Evolutionary conservation across 2,888 invertebrate species (phyloP), one percentile per base, ranked within the genome.

Genomic region (Chalcis sispes): DNA sequence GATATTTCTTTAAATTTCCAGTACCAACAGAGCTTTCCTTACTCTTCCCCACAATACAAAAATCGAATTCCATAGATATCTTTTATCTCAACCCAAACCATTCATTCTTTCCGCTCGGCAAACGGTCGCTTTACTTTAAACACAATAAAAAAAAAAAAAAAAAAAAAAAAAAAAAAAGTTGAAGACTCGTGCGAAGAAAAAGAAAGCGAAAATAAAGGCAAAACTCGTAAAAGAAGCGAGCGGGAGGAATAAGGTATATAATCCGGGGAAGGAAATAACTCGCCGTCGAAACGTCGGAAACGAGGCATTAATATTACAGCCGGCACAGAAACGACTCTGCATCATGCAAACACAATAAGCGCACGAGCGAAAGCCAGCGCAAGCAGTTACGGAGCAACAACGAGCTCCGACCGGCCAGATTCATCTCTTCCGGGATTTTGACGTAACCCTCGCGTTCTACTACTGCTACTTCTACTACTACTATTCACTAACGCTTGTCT

Each of bases 311-410:
- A 77, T 77, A 77, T 73, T 73, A 70, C 72, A 76, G 66, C 66
- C 61, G 48, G 62, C 13, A 8, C 67, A 72, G 67, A 72, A 76
- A 76, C 69, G 76, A 76, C 72, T 66, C 62, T 72, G 72, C 72
- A 76, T 76, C 76, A 72, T 72, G 76, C 76, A 76, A 72, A 76
- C 76, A 76, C 76, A 76, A 76, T 76, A 72, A 71, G 75, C 64
- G 74, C 72, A 27, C 7, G 3, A 2, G 23, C 13, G 58, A 15
- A 20, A n/a, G 56, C 25, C 29, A 36, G n/a, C 29, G n/a, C n/a
- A 36, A 29, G 23, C 13, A 32, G n/a, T n/a, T n/a, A n/a, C n/a
- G n/a, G n/a, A n/a, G n/a, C 15, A 40, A n/a, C n/a, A n/a, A 29
- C 20, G 32, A 25, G 64, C 50, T 29, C 40, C 36, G 4, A 25